Evolutionary conservation across 2,797 vertebrate species (phyloP).

Genomic region (Cuculus canorus): DNA sequence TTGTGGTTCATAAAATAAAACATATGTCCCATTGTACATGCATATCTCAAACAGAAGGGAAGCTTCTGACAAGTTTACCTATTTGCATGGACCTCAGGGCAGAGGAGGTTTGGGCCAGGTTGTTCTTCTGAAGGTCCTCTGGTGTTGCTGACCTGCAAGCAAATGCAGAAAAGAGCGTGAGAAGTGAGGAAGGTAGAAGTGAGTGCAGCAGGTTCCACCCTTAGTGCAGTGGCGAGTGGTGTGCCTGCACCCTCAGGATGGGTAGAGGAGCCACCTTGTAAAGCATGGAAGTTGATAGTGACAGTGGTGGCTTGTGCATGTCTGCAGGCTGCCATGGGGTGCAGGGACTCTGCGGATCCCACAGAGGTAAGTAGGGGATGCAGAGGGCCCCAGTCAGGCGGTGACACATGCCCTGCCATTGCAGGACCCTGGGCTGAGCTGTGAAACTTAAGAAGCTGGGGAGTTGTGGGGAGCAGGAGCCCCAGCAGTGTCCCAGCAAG

Average conservation of each 20-base stretch:
- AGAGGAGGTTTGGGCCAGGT: not conserved
- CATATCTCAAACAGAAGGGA: not conserved
- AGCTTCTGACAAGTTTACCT: not conserved
- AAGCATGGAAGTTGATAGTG: not conserved
- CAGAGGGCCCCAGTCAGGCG: accelerated
- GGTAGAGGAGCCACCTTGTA: not conserved
- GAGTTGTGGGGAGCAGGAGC: not conserved
- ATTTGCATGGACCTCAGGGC: not conserved
- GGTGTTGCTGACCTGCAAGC: not conserved
- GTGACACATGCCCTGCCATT: not conserved
- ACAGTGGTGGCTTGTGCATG: not conserved
- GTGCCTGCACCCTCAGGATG: accelerated
- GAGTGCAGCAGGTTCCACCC: not conserved
- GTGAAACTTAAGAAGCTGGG: not conserved
- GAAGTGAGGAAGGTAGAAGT: not conserved
- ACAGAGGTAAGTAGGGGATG: not conserved
- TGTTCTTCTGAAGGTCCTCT: not conserved
- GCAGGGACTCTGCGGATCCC: not conserved
- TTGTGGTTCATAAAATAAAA: not conserved
- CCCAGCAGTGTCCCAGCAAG: not conserved
- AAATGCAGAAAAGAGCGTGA: not conserved
- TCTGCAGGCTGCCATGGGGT: not conserved
- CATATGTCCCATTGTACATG: accelerated
- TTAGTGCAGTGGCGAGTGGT: not conserved
- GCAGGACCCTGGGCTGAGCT: not conserved